Conservation (phyloP, 2,113 vertebrate species). For the Mionectes macconnelli region DNA sequence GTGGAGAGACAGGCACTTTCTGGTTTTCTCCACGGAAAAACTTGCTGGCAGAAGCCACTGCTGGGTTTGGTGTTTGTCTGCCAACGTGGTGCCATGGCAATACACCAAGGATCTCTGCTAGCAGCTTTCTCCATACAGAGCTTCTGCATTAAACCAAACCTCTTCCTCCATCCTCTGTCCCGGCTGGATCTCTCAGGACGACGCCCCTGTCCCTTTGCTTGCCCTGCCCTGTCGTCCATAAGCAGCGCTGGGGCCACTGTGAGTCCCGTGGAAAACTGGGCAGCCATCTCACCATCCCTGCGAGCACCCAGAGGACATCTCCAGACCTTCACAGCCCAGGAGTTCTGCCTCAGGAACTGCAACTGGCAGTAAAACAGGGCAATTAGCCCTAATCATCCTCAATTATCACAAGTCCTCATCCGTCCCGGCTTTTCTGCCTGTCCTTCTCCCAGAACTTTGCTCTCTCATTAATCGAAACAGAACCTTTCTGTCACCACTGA, state of each 20-base stretch:
- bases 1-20: background rate
- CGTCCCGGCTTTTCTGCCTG: background rate
- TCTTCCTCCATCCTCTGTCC: background rate
- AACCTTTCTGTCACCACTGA: constrained; percentile 38
- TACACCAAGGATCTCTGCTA: background rate
- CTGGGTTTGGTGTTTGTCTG: background rate
- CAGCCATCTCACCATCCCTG: background rate
- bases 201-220: background rate
- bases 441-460: background rate
- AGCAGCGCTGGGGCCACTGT: background rate
- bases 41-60: accelerated
- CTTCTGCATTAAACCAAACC: background rate
- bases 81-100: accelerated
- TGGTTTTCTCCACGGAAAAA: background rate
- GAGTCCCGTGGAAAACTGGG: background rate
- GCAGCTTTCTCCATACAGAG: background rate
- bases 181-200: background rate
- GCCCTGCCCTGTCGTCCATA: background rate
- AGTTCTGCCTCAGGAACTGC: background rate
- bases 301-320: background rate
- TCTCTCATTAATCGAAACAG: background rate
- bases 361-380: background rate
- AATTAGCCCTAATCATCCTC: background rate
- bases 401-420: background rate
- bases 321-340: background rate